Evolutionary conservation across 2,797 vertebrate species (phyloP), one percentile per base, ranked within the genome.

Genomic region (Typhlichthys eigenmanni): DNA sequence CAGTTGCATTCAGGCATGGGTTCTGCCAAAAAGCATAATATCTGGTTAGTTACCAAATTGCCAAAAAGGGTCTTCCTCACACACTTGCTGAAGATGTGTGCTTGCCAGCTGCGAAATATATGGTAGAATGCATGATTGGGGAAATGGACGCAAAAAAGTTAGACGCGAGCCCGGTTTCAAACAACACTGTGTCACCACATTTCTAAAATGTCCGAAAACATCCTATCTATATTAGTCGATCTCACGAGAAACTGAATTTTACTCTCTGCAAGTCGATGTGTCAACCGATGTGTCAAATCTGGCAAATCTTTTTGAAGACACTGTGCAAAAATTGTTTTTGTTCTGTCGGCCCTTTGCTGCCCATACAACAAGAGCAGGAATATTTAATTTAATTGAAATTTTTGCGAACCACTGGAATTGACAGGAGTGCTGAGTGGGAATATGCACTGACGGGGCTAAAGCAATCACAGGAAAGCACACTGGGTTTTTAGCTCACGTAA

Each of bases 61-160:
- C 2, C 4, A 54, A 12, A 53, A 62, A 62, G 38, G 48, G 48
- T 13, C 59, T 61, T 4, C 24, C 48, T 5, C 48, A 52, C 32
- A 51, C 59, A 52, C 16, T 52, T 3, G 48, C n/a, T 10, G 24
- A 52, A 61, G 24, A 61, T 7, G 59, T 61, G 32, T 52, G 48
- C 4, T 61, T 51, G 24, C 59, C 59, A 61, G 47, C 34, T 6
- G 60, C 16, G 2, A 55, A 55, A 55, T 1, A 55, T 6, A 55
- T 29, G 52, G 17, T 55, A 2, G 10, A 55, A 13, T 53, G 16
- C 24, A 54, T 53, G 49, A 61, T 52, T 61, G 32, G 59, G 17
- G 32, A 52, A 14, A 52, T 3, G 51, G 59, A 61, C 8, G 49
- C 49, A 61, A 52, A 61, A 52, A 61, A 50, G 48, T 52, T 61